These are phyloP conservation scores for Cyphomyrus plagiostoma DNA, from an alignment of 2,113 vertebrate genomes.

Conservation along the genomic window DNA sequence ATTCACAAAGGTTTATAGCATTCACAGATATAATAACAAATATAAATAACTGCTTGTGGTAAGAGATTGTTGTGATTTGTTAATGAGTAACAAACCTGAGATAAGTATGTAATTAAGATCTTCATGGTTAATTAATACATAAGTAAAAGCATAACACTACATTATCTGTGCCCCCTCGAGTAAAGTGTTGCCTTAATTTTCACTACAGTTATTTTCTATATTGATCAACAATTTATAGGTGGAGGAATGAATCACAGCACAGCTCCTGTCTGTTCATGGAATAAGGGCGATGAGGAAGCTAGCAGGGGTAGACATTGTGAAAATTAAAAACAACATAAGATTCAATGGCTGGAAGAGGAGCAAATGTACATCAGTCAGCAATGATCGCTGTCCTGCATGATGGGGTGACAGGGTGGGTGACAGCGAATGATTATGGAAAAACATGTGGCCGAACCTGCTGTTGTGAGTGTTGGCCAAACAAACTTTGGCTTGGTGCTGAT, in stretches of 20 bases:
- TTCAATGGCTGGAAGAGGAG: not conserved
- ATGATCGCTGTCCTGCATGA: too few relatives aligned
- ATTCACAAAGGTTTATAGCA: not conserved
- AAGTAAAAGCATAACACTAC: not conserved
- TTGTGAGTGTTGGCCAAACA: not conserved
- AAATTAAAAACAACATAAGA: not conserved
- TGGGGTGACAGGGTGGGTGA: too few relatives aligned
- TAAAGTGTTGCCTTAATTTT: not conserved
- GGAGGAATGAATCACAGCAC: not conserved
- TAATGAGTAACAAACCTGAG: not conserved
- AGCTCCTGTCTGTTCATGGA: not conserved
- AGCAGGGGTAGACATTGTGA: not conserved
- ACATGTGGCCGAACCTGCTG: not conserved
- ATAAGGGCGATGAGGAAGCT: not conserved
- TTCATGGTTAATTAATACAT: not conserved
- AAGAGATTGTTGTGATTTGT: not conserved
- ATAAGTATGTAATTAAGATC: not conserved
- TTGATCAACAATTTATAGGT: not conserved
- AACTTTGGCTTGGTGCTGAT: not conserved
- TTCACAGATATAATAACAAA: not conserved
- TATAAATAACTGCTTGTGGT: not conserved
- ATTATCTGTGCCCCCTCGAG: not conserved
- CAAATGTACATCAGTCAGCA: too few relatives aligned
- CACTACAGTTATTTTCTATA: not conserved
- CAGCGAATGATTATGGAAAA: not conserved